Evolutionary conservation across 2,888 invertebrate genomes (phyloP).

Genomic region (Acanthopleura granulata): DNA sequence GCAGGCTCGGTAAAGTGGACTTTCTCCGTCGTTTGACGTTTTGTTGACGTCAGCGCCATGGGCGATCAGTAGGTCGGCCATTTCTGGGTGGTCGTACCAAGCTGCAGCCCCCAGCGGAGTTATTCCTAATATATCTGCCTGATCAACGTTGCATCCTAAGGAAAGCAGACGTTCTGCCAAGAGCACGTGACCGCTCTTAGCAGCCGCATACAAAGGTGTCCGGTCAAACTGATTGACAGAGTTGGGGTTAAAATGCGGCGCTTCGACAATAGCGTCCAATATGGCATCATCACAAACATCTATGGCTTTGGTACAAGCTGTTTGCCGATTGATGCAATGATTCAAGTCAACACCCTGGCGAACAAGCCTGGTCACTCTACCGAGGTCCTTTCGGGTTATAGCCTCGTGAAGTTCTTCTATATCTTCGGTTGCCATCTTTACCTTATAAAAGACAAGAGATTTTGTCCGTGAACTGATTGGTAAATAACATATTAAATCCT

Average conservation of each 20-base stretch:
- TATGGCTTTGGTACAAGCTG: constrained; percentile 33
- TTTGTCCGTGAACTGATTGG: neutral
- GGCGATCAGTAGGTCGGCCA: constrained; percentile 33
- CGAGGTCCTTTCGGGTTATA: neutral
- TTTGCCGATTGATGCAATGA: constrained; percentile 25
- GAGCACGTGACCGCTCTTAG: constrained; percentile 24
- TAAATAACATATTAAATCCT: too few species aligned
- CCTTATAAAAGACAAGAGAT: neutral
- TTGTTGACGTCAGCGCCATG: constrained; percentile 35
- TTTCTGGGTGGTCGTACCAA: constrained; percentile 21
- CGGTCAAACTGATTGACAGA: constrained; percentile 32
- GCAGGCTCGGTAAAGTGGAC: constrained; percentile 38
- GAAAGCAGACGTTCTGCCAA: constrained; percentile 26
- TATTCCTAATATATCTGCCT: constrained; percentile 30
- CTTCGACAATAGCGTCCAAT: constrained; percentile 24
- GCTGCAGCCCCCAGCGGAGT: constrained; percentile 36
- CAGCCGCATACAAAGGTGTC: constrained; percentile 33
- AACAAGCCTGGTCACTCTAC: neutral
- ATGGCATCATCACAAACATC: constrained; percentile 20
- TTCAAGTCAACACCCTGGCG: constrained; percentile 31
- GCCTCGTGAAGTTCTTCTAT: neutral
- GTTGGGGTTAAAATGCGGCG: constrained; percentile 29
- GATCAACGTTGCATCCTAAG: constrained; percentile 32
- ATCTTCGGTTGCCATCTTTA: neutral
- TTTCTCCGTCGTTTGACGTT: constrained; percentile 30